phyloP scores from a whole-genome alignment of 64 coral and sea anemone species.

The Montipora sp. region DNA sequence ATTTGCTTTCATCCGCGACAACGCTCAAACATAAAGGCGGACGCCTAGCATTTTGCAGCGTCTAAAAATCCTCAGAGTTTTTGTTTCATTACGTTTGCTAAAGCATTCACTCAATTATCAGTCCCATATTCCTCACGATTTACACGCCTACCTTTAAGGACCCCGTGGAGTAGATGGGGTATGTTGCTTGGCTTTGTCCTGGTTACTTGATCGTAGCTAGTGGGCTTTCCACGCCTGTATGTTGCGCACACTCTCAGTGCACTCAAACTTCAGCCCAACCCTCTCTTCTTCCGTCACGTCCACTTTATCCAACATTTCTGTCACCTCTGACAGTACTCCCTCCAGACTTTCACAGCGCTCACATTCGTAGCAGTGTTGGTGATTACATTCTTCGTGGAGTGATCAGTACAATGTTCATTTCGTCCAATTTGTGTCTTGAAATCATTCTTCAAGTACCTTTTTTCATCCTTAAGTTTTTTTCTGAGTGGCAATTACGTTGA shows the following conservation, averaged over 20 bases:
- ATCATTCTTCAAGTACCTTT: conserved; percentile 35
- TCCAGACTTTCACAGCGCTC: neutral
- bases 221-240: neutral
- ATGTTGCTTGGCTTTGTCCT: conserved; percentile 63
- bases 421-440: conserved; percentile 35
- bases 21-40: neutral
- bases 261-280: neutral
- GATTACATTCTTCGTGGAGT: neutral
- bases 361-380: neutral
- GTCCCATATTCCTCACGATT: no score
- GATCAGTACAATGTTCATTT: neutral
- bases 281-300: neutral
- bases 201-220: neutral
- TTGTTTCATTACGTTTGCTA: neutral
- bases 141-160: no score
- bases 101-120: no score
- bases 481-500: neutral
- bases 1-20: neutral
- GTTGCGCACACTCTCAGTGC: neutral
- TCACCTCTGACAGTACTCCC: neutral
- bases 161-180: neutral
- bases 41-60: neutral
- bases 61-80: neutral
- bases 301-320: neutral
- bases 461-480: conserved; percentile 10